Evolutionary conservation across 2,113 vertebrate species (phyloP).

Genomic region (Elgaria multicarinata): DNA sequence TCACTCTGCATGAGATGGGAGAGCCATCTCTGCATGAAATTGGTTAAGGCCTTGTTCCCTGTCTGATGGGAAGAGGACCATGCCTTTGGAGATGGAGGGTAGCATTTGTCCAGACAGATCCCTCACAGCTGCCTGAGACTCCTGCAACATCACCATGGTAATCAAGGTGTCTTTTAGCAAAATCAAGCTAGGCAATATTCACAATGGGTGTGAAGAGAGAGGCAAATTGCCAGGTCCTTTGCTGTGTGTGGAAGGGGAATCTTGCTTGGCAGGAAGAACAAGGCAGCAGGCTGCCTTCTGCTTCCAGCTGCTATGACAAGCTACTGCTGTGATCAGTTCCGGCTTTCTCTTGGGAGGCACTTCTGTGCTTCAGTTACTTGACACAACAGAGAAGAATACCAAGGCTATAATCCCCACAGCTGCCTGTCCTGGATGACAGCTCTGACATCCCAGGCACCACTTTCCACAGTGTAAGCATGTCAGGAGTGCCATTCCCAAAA

Average conservation of each 20-base stretch:
- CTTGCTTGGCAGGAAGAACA: not conserved
- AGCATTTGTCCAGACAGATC: not conserved
- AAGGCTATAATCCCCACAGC: not conserved
- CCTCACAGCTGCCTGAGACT: not conserved
- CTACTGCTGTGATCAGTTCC: not conserved
- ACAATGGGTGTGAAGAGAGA: not conserved
- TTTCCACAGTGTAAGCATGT: not conserved
- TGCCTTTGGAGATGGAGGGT: not conserved
- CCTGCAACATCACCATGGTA: not conserved
- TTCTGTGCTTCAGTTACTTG: not conserved
- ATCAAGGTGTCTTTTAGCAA: not conserved
- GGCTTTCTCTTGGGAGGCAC: not conserved
- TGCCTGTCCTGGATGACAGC: not conserved
- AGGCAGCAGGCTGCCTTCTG: not conserved
- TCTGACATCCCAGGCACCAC: not conserved
- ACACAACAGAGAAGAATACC: not conserved
- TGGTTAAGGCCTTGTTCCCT: too few species aligned
- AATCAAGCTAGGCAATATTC: not conserved
- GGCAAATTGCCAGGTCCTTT: not conserved
- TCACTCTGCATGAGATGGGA: too few species aligned
- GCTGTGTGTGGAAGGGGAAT: not conserved
- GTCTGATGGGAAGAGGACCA: too few species aligned
- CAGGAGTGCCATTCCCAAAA: not conserved
- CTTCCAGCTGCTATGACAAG: not conserved
- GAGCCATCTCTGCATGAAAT: too few species aligned